Evolutionary conservation across 1,140 invertebrate genomes (phyloP).

Genomic region (Rhagoletis zephyria): DNA sequence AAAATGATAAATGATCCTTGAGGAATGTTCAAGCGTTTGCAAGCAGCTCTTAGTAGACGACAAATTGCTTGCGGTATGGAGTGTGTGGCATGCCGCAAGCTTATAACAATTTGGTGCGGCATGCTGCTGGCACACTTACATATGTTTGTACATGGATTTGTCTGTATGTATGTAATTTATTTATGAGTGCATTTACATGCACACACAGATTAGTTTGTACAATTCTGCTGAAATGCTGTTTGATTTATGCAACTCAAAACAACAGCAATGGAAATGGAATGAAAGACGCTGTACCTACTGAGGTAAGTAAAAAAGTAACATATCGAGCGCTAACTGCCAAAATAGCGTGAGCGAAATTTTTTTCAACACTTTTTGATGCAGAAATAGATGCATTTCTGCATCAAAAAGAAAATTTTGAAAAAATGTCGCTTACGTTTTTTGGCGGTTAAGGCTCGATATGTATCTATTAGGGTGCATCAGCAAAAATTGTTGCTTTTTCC

Average conservation of each 20-base stretch:
- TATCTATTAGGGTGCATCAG: no score
- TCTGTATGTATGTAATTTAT: constrained; percentile 7
- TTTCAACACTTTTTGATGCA: no score
- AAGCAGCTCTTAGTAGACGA: neutral
- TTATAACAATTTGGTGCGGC: neutral
- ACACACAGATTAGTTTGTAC: neutral
- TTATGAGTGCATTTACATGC: constrained; percentile 1
- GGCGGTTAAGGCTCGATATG: no score
- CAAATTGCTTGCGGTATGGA: constrained; percentile 14
- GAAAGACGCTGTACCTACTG: neutral
- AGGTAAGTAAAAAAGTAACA: neutral
- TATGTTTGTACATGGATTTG: neutral
- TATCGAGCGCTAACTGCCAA: no score
- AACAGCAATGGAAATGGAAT: neutral
- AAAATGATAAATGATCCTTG: constrained; percentile 52
- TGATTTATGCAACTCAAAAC: neutral
- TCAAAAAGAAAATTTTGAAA: no score
- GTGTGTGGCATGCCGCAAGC: constrained; percentile 3
- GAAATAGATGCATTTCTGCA: no score
- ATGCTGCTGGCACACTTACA: constrained; percentile 17
- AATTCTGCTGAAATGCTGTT: neutral
- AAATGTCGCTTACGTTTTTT: no score
- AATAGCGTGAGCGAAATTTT: no score
- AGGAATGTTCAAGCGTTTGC: constrained; percentile 39
- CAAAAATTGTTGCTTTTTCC: no score